Conservation (phyloP, 2,113 vertebrate species). For the Psophia crepitans region DNA sequence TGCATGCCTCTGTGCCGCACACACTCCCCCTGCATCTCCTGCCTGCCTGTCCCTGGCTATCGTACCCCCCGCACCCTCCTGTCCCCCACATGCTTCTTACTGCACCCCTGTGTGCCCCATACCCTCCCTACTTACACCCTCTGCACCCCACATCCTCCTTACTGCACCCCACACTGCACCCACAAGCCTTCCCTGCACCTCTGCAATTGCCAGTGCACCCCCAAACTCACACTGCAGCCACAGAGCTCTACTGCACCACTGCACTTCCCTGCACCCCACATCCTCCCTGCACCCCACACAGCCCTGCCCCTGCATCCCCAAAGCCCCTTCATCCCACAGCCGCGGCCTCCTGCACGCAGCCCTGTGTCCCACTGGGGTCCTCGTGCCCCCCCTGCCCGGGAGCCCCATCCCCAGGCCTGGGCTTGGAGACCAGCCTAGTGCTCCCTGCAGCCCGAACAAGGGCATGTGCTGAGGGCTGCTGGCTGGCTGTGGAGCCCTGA, state of each 20-base stretch:
- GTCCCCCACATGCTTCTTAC: neutral
- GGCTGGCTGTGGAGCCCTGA: neutral
- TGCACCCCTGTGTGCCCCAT: neutral
- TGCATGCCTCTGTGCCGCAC: neutral
- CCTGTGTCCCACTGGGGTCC: neutral
- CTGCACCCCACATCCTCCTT: neutral
- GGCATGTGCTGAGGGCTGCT: neutral
- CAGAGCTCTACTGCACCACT: neutral
- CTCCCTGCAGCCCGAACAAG: neutral
- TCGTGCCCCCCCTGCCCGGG: accelerated
- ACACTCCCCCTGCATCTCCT: neutral
- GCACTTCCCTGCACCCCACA: neutral
- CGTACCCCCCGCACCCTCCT: neutral
- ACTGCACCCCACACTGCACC: neutral
- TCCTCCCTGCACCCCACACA: accelerated
- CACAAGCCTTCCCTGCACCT: neutral
- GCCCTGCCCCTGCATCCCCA: neutral
- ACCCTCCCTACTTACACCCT: neutral
- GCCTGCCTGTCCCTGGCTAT: neutral
- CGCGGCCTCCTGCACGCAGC: accelerated
- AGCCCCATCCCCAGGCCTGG: neutral
- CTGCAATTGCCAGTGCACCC: neutral
- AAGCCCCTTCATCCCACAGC: neutral
- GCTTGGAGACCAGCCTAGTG: neutral
- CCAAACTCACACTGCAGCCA: neutral